Conservation (phyloP, 2,113 vertebrate genomes). For the Sinosuthora webbiana region DNA sequence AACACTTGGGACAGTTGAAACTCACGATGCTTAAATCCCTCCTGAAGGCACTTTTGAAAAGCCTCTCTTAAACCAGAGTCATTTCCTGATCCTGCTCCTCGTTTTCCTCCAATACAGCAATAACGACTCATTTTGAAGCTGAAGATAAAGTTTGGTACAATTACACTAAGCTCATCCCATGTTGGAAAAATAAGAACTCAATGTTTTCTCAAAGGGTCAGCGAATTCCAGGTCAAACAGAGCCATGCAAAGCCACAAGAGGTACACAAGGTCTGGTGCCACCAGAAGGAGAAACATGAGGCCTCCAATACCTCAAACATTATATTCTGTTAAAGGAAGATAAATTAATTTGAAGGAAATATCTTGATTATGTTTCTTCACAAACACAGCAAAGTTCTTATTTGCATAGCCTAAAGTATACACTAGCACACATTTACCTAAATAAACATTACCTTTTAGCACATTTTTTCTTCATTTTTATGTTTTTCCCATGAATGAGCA, state of each 20-base stretch:
- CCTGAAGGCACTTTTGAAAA: neutral
- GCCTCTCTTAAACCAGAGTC: neutral
- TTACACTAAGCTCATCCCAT: neutral
- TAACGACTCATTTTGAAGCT: neutral
- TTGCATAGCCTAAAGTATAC: neutral
- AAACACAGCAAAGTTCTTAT: neutral
- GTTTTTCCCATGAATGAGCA: neutral
- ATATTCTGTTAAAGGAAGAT: neutral
- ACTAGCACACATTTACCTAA: neutral
- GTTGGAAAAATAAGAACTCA: neutral
- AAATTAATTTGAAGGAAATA: neutral
- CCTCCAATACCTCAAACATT: neutral
- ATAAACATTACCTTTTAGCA: neutral
- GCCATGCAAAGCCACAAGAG: neutral
- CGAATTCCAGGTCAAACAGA: neutral
- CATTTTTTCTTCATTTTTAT: neutral
- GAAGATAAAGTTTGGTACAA: neutral
- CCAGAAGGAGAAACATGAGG: neutral
- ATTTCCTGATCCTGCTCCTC: neutral
- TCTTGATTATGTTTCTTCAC: neutral
- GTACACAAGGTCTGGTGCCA: neutral
- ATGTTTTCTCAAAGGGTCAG: neutral
- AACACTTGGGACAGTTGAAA: neutral
- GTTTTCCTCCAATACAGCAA: neutral
- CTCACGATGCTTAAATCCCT: neutral